A percentile compares a stretch with the other conserved stretches of the same genome.
Conservation (phyloP, 30 jellyfish, hydroid and myxozoan species). For the Aurelia aurita region DNA sequence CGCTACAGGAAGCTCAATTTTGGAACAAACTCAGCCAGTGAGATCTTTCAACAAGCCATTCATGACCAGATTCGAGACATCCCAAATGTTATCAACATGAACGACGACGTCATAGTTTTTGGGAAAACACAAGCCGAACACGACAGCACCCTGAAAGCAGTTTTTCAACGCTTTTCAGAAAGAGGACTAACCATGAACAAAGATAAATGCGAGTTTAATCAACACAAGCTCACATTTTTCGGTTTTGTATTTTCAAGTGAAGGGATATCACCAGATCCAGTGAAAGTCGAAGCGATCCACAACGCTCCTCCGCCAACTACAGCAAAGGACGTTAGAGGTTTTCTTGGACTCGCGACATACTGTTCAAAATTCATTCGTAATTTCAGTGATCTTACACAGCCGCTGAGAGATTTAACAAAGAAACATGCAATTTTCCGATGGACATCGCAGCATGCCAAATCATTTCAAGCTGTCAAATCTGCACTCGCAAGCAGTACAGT, state of each 20-base stretch:
- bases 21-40: too few species aligned
- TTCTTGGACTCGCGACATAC: slow-evolving; percentile 56
- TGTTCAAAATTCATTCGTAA: slow-evolving; percentile 23
- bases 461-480: slow-evolving; percentile 14
- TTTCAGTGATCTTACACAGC: slow-evolving; percentile 39
- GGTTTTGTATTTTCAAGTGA: slow-evolving; percentile 39
- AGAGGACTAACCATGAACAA: slow-evolving; percentile 31
- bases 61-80: too few species aligned
- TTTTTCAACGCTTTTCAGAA: slow-evolving; percentile 32
- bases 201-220: slow-evolving; percentile 49
- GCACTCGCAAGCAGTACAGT: slow-evolving; percentile 30
- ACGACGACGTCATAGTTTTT: slow-evolving; percentile 32
- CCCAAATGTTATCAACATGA: too few species aligned
- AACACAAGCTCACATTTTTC: slow-evolving; percentile 42
- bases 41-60: too few species aligned
- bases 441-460: slow-evolving; percentile 26
- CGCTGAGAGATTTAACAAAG: slow-evolving; percentile 38
- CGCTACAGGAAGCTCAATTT: slow-evolving; percentile 20
- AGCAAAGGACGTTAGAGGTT: slow-evolving; percentile 41
- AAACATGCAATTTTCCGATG: slow-evolving; percentile 37
- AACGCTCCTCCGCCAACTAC: slow-evolving; percentile 36
- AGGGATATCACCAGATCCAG: slow-evolving; percentile 57
- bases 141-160: slow-evolving; percentile 27
- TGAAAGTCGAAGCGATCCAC: not conserved
- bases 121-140: slow-evolving; percentile 35